Evolutionary conservation across 2,888 invertebrate genomes (phyloP).

Genomic region (Rhynchonema sp.): DNA sequence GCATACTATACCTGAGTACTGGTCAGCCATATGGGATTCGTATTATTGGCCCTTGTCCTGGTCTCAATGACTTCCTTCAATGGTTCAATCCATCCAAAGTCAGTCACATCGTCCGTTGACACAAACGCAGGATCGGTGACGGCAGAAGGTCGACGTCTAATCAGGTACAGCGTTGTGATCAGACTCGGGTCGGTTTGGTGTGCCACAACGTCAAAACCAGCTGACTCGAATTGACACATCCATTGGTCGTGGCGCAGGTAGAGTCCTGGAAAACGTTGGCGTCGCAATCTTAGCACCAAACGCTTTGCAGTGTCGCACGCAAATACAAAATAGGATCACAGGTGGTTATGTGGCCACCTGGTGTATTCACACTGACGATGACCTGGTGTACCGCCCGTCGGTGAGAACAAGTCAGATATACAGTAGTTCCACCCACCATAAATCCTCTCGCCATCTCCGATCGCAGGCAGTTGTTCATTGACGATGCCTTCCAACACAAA

Average conservation of each 20-base stretch:
- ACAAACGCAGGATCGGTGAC: conserved; percentile 21
- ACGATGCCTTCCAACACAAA: conserved; percentile 15
- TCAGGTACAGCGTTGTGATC: conserved; percentile 17
- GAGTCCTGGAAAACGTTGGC: no score
- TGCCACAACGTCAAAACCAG: conserved; percentile 12
- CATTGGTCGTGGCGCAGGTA: conserved; percentile 13
- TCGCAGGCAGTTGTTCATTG: neutral
- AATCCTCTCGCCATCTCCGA: neutral
- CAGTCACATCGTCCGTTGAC: conserved; percentile 22
- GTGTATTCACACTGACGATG: no score
- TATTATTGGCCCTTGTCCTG: conserved; percentile 39
- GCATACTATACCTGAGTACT: conserved; percentile 12
- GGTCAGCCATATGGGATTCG: conserved; percentile 40
- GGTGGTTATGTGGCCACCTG: no score
- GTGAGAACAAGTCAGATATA: no score
- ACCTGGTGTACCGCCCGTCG: no score
- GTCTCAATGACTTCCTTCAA: conserved; percentile 36
- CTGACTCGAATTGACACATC: conserved; percentile 15
- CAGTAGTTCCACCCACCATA: no score
- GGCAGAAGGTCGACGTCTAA: conserved; percentile 14
- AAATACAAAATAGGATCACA: no score
- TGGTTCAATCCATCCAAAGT: conserved; percentile 26
- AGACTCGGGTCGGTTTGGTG: conserved; percentile 7
- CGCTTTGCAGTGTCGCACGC: no score
- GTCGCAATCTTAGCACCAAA: no score